These are phyloP conservation scores for Malurus splendens DNA, from an alignment of 2,797 vertebrate species.

Conservation along the genomic window DNA sequence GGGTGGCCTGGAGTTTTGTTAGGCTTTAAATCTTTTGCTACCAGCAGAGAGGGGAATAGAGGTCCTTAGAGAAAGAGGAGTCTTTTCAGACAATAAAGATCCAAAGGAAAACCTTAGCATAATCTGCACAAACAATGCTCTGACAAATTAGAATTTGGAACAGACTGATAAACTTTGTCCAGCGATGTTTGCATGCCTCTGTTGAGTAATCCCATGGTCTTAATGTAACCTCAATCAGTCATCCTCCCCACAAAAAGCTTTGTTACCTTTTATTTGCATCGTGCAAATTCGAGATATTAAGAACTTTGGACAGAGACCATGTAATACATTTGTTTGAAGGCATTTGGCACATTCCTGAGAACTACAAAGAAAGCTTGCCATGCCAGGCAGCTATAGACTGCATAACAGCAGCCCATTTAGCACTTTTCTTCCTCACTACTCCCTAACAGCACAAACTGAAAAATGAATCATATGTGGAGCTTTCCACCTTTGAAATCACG, in stretches of 20 bases:
- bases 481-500: not conserved
- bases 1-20: slow-evolving; percentile 46
- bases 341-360: not conserved
- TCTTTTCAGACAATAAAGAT: slow-evolving; percentile 48
- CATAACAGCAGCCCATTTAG: not conserved
- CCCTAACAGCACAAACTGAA: not conserved
- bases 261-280: slow-evolving; percentile 42
- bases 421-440: not conserved
- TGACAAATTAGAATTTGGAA: slow-evolving; percentile 61
- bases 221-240: slow-evolving; percentile 35
- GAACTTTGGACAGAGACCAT: slow-evolving; percentile 43
- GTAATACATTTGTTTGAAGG: slow-evolving; percentile 25
- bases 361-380: not conserved
- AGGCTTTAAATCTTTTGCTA: slow-evolving; percentile 57
- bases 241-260: slow-evolving; percentile 11
- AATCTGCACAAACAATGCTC: slow-evolving; percentile 53
- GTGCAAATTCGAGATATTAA: slow-evolving; percentile 37
- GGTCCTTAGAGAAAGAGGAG: slow-evolving; percentile 34
- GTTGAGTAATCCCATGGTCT: slow-evolving; percentile 44
- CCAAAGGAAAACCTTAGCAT: slow-evolving; percentile 40
- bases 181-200: slow-evolving; percentile 3
- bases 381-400: not conserved
- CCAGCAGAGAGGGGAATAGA: slow-evolving; percentile 42
- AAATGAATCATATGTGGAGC: not conserved
- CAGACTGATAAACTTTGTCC: slow-evolving; percentile 40